Evolutionary conservation across 2,888 invertebrate genomes (phyloP).

Genomic region (Ptychoptera contaminata): DNA sequence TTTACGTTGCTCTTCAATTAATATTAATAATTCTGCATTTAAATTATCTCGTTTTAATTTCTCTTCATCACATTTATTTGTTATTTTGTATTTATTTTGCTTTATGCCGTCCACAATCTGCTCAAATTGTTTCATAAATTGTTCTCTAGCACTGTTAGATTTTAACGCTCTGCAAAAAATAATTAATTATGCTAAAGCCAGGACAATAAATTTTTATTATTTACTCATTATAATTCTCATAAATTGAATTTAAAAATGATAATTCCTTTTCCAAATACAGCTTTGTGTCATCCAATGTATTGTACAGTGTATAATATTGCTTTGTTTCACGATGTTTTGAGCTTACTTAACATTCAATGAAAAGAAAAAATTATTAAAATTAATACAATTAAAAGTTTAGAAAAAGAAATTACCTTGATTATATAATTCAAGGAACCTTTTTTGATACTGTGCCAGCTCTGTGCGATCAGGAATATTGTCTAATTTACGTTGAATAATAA

Average conservation of each 20-base stretch:
- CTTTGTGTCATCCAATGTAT: conserved; percentile 88
- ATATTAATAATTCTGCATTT: conserved; percentile 39
- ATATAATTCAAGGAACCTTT: conserved; percentile 88
- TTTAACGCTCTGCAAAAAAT: conserved; percentile 72
- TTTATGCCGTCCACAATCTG: conserved; percentile 80
- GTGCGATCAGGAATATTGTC: conserved; percentile 89
- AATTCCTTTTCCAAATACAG: conserved; percentile 85
- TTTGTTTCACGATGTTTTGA: conserved; percentile 94
- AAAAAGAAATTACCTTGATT: conserved; percentile 53
- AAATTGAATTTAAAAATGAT: conserved; percentile 70
- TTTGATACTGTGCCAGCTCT: conserved; percentile 89
- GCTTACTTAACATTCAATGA: conserved; percentile 52
- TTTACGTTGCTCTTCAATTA: conserved; percentile 55
- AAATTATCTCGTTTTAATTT: conserved; percentile 49
- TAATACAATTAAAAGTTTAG: neutral
- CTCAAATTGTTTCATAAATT: conserved; percentile 82
- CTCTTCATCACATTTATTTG: conserved; percentile 44
- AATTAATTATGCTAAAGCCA: too few relatives aligned
- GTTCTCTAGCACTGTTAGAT: conserved; percentile 61
- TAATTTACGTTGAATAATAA: conserved; percentile 65
- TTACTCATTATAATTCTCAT: conserved; percentile 75
- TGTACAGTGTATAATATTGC: conserved; percentile 91
- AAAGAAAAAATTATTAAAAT: neutral
- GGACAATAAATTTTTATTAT: conserved; percentile 21
- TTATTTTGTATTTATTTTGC: conserved; percentile 65